Conservation (phyloP, 2,113 vertebrate species). For the Callipepla californica region DNA sequence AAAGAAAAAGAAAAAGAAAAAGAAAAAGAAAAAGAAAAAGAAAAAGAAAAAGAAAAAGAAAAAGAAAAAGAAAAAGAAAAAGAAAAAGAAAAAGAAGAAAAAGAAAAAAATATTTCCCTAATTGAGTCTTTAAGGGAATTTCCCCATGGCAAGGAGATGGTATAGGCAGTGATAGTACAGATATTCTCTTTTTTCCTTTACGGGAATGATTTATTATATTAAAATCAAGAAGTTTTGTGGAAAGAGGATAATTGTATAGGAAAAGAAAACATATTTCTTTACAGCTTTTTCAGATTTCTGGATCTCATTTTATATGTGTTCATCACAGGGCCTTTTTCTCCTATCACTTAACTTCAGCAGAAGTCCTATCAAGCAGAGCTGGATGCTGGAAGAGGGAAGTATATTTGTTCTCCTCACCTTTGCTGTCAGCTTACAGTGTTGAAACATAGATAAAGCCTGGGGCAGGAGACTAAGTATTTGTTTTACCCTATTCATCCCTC, state of each 20-base stretch:
- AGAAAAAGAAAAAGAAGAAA: fast-evolving
- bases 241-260: neutral
- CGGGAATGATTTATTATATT: neutral
- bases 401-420: neutral
- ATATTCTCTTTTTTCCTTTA: neutral
- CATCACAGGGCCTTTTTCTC: neutral
- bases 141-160: neutral
- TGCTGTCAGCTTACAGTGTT: neutral
- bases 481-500: neutral
- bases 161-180: neutral
- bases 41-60: neutral
- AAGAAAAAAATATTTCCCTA: neutral
- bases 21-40: too few species aligned
- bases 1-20: too few species aligned
- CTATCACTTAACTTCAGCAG: neutral
- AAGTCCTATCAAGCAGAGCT: neutral
- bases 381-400: neutral
- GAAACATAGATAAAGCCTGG: neutral
- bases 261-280: neutral
- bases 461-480: neutral
- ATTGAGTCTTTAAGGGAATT: neutral
- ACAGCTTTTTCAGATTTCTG: neutral
- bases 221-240: neutral
- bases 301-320: neutral
- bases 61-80: too few species aligned